phyloP scores from a whole-genome alignment of 1,140 invertebrate genomes.

The Elysia chlorotica region DNA sequence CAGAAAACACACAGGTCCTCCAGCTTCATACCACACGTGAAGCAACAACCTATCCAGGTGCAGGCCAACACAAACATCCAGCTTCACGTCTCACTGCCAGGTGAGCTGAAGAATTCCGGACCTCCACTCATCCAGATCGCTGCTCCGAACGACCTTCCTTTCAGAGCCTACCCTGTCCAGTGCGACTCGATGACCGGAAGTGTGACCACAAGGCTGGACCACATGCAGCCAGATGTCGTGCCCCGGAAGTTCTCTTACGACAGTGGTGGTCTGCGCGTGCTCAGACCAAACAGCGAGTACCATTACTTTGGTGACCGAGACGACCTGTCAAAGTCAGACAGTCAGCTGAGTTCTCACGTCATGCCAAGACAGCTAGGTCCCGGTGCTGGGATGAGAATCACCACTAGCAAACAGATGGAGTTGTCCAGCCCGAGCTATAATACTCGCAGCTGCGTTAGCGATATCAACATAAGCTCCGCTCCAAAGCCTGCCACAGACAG shows the following conservation, averaged over 20 bases:
- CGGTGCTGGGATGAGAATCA: no score
- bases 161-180: no score
- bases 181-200: no score
- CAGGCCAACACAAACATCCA: slow-evolving; percentile 17
- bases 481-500: no score
- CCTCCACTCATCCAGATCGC: slow-evolving; percentile 8
- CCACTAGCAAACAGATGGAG: no score
- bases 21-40: no score
- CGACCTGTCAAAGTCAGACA: slow-evolving; percentile 53
- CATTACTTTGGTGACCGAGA: slow-evolving; percentile 35
- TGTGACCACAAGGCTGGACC: neutral
- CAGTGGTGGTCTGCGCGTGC: slow-evolving; percentile 12
- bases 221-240: slow-evolving; percentile 16
- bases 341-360: slow-evolving; percentile 39
- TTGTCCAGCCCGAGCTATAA: no score
- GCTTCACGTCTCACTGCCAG: slow-evolving; percentile 25
- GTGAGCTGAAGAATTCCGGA: neutral
- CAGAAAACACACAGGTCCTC: no score
- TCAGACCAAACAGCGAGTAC: slow-evolving; percentile 25
- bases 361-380: no score
- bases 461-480: slow-evolving; percentile 19
- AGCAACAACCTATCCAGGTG: slow-evolving; percentile 15
- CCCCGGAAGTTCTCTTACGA: slow-evolving; percentile 33
- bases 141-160: neutral
- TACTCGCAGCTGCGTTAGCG: slow-evolving; percentile 22